Evolutionary conservation across 2,797 vertebrate genomes (phyloP).

Genomic region (Mormyrus hasselquistii): DNA sequence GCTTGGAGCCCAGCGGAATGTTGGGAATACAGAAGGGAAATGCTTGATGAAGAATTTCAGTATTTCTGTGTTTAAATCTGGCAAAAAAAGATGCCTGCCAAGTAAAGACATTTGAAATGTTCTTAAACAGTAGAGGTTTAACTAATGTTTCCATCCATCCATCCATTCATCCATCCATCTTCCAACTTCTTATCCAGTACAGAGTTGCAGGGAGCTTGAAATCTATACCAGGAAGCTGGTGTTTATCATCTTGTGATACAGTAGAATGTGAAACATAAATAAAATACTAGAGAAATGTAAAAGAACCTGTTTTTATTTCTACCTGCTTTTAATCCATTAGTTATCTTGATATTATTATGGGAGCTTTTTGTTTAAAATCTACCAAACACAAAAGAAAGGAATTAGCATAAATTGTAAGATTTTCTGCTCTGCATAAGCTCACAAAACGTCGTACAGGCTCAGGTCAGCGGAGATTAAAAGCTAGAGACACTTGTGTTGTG

Average conservation of each 20-base stretch:
- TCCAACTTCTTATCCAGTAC: not conserved
- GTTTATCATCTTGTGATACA: not conserved
- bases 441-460: not conserved
- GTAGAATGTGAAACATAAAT: not conserved
- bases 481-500: not conserved
- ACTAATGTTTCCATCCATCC: not conserved
- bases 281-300: not conserved
- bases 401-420: not conserved
- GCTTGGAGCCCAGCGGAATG: not conserved
- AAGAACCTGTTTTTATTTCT: not conserved
- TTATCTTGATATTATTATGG: not conserved
- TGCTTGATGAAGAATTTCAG: not conserved
- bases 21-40: not conserved
- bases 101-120: not conserved
- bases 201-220: not conserved
- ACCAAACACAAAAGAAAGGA: not conserved
- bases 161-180: conserved; percentile 1
- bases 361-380: not conserved
- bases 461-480: too few species aligned
- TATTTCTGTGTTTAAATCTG: not conserved
- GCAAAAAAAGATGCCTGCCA: not conserved
- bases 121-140: not conserved
- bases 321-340: not conserved
- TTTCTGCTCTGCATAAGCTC: too few species aligned
- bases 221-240: not conserved